Conservation (phyloP, 2,888 invertebrate genomes). For the Operophtera brumata region DNA sequence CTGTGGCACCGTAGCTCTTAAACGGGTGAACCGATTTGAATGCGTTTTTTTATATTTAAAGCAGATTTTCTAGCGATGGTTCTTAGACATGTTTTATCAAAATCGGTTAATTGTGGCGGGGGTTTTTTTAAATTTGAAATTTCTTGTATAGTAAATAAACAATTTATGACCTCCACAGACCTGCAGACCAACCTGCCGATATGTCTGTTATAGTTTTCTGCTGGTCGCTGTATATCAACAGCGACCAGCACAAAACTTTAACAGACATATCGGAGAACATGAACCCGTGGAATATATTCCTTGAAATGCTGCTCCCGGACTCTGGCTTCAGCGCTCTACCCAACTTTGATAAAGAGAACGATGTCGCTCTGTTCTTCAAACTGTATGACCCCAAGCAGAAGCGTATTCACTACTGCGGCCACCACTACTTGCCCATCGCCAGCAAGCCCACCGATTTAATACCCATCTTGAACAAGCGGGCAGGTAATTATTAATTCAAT, state of each 20-base stretch:
- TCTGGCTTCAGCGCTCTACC: constrained; percentile 87
- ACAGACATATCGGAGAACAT: constrained; percentile 89
- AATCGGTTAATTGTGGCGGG: no score
- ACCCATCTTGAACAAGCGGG: constrained; percentile 92
- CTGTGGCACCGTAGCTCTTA: no score
- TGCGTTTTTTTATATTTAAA: no score
- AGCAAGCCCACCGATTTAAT: constrained; percentile 92
- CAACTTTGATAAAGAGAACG: constrained; percentile 94
- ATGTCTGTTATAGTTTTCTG: no score
- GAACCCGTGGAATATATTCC: constrained; percentile 92
- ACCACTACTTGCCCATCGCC: constrained; percentile 90
- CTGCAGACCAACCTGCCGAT: constrained; percentile 89
- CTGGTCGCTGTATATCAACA: constrained; percentile 92
- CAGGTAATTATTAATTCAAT: constrained; percentile 78
- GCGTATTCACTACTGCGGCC: constrained; percentile 97
- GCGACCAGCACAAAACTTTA: constrained; percentile 87
- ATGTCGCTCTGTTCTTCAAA: constrained; percentile 96
- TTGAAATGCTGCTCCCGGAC: constrained; percentile 93
- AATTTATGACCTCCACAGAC: constrained; percentile 71
- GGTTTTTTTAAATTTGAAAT: no score
- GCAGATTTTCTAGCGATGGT: no score
- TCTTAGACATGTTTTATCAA: no score
- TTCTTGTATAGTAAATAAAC: no score
- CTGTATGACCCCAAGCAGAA: constrained; percentile 96
- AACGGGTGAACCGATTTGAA: no score